A percentile compares a stretch with the other conserved stretches of the same genome.
phyloP scores from a whole-genome alignment of 2,113 vertebrate genomes.

The Melospiza melodia region DNA sequence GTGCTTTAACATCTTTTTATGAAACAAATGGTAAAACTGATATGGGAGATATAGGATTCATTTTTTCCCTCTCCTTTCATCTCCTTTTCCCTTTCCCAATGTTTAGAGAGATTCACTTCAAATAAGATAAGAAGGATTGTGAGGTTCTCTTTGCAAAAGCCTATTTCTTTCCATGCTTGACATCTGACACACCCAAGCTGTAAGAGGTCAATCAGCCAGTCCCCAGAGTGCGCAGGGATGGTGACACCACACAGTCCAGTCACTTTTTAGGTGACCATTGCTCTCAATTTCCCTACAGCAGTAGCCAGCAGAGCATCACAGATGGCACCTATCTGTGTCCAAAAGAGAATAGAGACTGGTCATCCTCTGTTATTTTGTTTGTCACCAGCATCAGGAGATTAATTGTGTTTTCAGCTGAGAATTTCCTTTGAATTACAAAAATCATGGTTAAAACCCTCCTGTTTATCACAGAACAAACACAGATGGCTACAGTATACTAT shows the following conservation, averaged over 20 bases:
- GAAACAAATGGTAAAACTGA: not conserved
- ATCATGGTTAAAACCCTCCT: not conserved
- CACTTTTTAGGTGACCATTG: not conserved
- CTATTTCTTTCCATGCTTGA: not conserved
- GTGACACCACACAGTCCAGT: not conserved
- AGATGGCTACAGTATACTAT: not conserved
- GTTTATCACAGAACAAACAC: not conserved
- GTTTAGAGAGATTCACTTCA: not conserved
- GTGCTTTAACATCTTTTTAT: not conserved
- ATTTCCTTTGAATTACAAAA: not conserved
- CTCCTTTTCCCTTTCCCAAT: not conserved
- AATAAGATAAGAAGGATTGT: not conserved
- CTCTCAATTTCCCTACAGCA: not conserved
- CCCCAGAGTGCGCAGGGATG: not conserved
- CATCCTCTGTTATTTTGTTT: not conserved
- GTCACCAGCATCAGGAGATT: not conserved
- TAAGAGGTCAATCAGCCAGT: not conserved
- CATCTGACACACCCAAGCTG: not conserved
- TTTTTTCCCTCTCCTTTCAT: not conserved
- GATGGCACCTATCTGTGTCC: not conserved
- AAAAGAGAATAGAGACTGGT: not conserved
- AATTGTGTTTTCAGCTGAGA: not conserved
- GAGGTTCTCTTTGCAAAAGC: not conserved
- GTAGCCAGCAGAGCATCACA: not conserved
- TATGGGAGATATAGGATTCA: accelerated